Base-by-base conservation (phyloP, 2,888 invertebrate species). In the Aethes cnicana region DNA sequence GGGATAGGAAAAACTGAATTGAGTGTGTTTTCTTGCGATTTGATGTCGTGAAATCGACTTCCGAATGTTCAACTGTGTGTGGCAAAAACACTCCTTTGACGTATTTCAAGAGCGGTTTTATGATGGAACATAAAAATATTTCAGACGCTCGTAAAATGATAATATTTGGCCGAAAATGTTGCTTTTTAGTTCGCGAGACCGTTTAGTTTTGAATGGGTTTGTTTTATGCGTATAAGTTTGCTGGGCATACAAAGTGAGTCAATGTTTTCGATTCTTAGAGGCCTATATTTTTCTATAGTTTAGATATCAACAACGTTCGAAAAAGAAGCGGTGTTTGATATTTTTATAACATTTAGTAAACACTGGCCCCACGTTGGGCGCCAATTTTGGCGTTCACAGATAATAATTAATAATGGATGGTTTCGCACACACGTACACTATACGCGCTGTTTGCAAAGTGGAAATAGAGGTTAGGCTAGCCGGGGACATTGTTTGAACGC, bases 91-190 rank as follows among this genome's bases (percentile, higher is more conserved):
- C 63, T 65, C 70, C 64, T 70, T 69, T 65, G 69, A 70, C 72
- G 73, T 77, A 80, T 76, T 75, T 74, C 69, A 76, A 72, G 73
- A 72, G 69, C 64, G 66, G 67, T 72, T 83, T 84, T 82, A 82
- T 70, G 76, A 70, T 72, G 63, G 59, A 63, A 62, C 74, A 72
- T 82, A 81, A 82, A 52, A 84, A 81, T 74, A 80, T 77, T 76
- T 78, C 74, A 74, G 71, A 69, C 64, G 59, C 57, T 74, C 78
- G 72, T 82, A 80, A 80, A 81, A 67, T 61, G 66, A 67, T 72
- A 69, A 78, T 78, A 69, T 69, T 70, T 71, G 59, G 64, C 66
- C 66, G 61, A 73, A 70, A 70, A 69, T 65, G 57, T 63, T 59
- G 63, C 49, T 42, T 57, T 56, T 57, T 61, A 61, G 62, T 64